Conservation (phyloP, 2,888 invertebrate species). For the Melanotus villosus region DNA sequence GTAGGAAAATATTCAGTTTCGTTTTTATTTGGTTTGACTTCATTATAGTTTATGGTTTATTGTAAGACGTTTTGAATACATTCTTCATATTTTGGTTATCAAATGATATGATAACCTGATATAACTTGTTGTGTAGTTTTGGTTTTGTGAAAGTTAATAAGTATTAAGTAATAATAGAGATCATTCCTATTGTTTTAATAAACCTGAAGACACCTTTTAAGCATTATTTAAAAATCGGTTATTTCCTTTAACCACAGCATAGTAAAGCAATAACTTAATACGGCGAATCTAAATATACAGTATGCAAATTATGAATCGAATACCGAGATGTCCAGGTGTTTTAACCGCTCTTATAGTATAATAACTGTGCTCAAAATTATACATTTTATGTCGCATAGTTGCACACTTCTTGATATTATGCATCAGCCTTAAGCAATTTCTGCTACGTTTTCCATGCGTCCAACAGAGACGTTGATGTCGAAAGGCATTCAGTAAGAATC, state of each 20-base stretch:
- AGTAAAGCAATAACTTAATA: conserved; percentile 9
- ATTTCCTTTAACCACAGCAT: conserved; percentile 6
- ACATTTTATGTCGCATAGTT: conserved; percentile 33
- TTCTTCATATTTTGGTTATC: no score
- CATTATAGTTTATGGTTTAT: no score
- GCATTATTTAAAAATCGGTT: conserved; percentile 7
- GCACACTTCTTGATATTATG: conserved; percentile 32
- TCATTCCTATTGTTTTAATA: no score
- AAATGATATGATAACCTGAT: no score
- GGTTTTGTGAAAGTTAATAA: no score
- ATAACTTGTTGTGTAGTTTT: no score
- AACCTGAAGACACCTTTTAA: no score
- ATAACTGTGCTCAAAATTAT: conserved; percentile 34
- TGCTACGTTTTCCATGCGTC: conserved; percentile 7
- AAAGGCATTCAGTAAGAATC: no score
- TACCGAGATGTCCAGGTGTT: conserved; percentile 34
- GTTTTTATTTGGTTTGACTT: no score
- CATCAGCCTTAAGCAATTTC: background rate
- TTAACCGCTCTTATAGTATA: conserved; percentile 24
- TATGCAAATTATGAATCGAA: conserved; percentile 32
- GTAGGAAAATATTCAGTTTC: no score
- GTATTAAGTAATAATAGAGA: no score
- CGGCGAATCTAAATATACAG: conserved; percentile 14
- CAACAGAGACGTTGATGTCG: background rate
- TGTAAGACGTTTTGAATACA: no score